phyloP scores from a whole-genome alignment of 2,797 vertebrate species.

The Euthynnus affinis region DNA sequence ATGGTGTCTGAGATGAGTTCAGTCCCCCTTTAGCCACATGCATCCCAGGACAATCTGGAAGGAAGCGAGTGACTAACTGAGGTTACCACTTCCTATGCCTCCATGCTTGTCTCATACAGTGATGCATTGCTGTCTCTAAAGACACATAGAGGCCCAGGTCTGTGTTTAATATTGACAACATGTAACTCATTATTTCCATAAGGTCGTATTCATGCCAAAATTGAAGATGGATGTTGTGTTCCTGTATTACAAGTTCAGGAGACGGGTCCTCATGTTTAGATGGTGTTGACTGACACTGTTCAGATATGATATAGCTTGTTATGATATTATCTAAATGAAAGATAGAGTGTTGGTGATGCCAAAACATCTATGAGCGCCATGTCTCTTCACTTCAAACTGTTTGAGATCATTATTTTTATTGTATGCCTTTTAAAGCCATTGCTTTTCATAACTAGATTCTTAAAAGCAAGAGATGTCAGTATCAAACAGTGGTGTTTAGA shows the following conservation, averaged over 20 bases:
- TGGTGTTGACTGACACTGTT: conserved; percentile 30
- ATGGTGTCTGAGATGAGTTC: conserved; percentile 45
- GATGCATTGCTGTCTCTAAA: conserved; percentile 38
- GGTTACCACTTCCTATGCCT: conserved; percentile 48
- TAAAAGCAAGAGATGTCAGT: background rate
- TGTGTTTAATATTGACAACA: conserved; percentile 41
- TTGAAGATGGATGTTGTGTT: conserved; percentile 41
- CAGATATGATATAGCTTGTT: conserved; percentile 10
- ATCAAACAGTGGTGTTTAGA: conserved; percentile 3
- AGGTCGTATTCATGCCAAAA: conserved; percentile 12
- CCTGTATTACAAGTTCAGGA: conserved; percentile 27
- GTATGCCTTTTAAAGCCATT: background rate
- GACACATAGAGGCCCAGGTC: conserved; percentile 31
- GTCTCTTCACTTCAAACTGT: background rate
- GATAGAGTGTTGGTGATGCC: background rate
- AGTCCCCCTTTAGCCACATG: conserved; percentile 34
- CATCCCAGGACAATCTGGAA: conserved; percentile 47
- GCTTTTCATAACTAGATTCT: background rate
- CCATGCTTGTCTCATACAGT: conserved; percentile 35
- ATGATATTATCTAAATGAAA: background rate
- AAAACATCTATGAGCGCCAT: conserved; percentile 1
- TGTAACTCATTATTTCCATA: conserved; percentile 29
- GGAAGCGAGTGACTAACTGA: conserved; percentile 33
- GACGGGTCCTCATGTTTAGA: conserved; percentile 22
- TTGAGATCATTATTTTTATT: background rate